Conservation (phyloP, 2,888 invertebrate genomes). For the Dicyrtoma fusca region DNA sequence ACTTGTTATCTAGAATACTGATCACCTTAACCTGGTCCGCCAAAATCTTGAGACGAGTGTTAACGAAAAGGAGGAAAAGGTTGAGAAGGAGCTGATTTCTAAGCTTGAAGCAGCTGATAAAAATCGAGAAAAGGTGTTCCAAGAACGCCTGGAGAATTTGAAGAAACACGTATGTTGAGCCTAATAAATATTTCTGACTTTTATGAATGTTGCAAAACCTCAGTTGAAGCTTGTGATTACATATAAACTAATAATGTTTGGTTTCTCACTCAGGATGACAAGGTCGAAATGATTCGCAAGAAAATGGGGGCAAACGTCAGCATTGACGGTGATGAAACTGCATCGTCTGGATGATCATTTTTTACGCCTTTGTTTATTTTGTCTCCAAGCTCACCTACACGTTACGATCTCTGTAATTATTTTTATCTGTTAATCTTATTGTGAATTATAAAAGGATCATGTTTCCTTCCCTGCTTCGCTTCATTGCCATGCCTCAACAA, state of each 20-base stretch:
- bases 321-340: constrained; percentile 33
- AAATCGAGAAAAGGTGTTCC: constrained; percentile 82
- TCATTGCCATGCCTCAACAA: too few species aligned
- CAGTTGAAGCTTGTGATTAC: constrained; percentile 32
- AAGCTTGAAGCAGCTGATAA: constrained; percentile 79
- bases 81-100: constrained; percentile 64
- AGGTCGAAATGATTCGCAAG: constrained; percentile 87
- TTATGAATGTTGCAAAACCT: too few species aligned
- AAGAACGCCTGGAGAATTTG: constrained; percentile 81
- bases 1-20: constrained; percentile 64
- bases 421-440: too few species aligned
- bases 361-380: too few species aligned
- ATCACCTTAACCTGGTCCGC: constrained; percentile 72
- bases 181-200: constrained; percentile 18
- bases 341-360: constrained; percentile 26
- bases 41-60: constrained; percentile 68
- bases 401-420: too few species aligned
- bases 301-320: constrained; percentile 61
- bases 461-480: too few species aligned
- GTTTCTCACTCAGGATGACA: constrained; percentile 72
- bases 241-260: neutral
- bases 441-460: too few species aligned
- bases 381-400: too few species aligned
- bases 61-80: constrained; percentile 63
- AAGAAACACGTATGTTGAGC: constrained; percentile 78